Evolutionary conservation across 2,797 vertebrate species (phyloP), one percentile per base, ranked within the genome.

Genomic region (Mus caroli): DNA sequence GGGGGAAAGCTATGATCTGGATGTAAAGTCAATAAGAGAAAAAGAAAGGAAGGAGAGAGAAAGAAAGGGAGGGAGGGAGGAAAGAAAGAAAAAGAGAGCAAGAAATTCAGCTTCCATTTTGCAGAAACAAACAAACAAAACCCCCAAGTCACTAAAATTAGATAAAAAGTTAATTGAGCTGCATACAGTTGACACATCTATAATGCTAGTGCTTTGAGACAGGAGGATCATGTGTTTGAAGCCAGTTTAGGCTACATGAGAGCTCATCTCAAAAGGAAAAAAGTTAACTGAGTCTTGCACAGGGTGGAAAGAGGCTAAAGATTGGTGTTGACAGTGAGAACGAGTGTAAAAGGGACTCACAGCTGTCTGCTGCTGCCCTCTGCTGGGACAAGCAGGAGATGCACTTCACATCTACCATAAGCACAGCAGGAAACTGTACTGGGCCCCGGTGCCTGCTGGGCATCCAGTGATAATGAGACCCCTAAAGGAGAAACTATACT

Each of bases 321-420:
- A 83, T 40, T 5, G 13, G 56, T 10, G 3, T 3, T 40, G 52
- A 69, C 34, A 84, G 52, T 9, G 40, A 84, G n/a, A 24, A 79
- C 5, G 5, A 22, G 34, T 6, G 0, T 3, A 14, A 56, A 31
- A 0, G 3, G 85, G 46, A 60, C n/a, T 46, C 22, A 80, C 2
- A 0, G 60, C 82, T 93, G 79, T 93, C 56, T 46, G 28, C 77
- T 95, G 96, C 97, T 98, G 97, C 97, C 97, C 96, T 96, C 97
- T 97, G 95, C 97, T 96, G 97, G n/a, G 37, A 83, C 56, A 62
- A 8, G 13, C 75, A 11, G 13, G 73, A 88, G 46, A 5, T 52
- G 6, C 9, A 19, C 31, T 20, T 88, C 77, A n/a, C n/a, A 64
- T 11, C 28, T n/a, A 71, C 43, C 8, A 1, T 0, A 3, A 0